A percentile compares a stretch with the other conserved stretches of the same genome.
Evolutionary conservation across 2,888 invertebrate species (phyloP).

Genomic region (Agonopterix arenella): DNA sequence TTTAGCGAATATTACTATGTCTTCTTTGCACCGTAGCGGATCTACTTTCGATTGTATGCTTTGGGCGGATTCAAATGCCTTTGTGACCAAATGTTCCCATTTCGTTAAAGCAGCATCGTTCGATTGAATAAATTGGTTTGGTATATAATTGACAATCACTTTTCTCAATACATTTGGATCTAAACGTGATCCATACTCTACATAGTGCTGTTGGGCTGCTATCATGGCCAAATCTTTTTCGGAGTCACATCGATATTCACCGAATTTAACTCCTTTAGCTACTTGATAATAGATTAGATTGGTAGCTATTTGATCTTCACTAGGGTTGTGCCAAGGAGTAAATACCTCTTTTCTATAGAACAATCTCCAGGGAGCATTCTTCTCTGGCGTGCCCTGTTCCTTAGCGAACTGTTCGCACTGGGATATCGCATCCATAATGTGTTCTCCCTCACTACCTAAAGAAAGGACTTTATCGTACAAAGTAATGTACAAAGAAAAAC

Average conservation of each 20-base stretch:
- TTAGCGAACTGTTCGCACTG: conserved; percentile 97
- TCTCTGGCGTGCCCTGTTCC: conserved; percentile 90
- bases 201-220: conserved; percentile 93
- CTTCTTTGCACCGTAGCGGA: conserved; percentile 86
- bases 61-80: conserved; percentile 83
- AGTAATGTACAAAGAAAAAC: conserved; percentile 94
- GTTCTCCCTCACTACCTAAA: conserved; percentile 91
- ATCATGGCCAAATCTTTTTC: conserved; percentile 93
- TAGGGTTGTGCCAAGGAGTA: conserved; percentile 93
- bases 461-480: conserved; percentile 94
- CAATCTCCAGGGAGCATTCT: conserved; percentile 91
- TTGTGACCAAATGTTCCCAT: conserved; percentile 85
- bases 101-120: conserved; percentile 79
- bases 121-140: conserved; percentile 82
- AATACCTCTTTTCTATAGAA: conserved; percentile 94
- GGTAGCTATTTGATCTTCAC: conserved; percentile 87
- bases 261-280: conserved; percentile 91
- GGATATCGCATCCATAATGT: conserved; percentile 96
- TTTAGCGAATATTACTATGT: conserved; percentile 94
- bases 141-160: conserved; percentile 87
- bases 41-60: conserved; percentile 83
- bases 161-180: conserved; percentile 82
- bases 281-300: conserved; percentile 94
- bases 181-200: conserved; percentile 85
- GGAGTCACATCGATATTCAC: conserved; percentile 91